Evolutionary conservation across 2,797 vertebrate genomes (phyloP).

Genomic region (Acipenser oxyrinchus): DNA sequence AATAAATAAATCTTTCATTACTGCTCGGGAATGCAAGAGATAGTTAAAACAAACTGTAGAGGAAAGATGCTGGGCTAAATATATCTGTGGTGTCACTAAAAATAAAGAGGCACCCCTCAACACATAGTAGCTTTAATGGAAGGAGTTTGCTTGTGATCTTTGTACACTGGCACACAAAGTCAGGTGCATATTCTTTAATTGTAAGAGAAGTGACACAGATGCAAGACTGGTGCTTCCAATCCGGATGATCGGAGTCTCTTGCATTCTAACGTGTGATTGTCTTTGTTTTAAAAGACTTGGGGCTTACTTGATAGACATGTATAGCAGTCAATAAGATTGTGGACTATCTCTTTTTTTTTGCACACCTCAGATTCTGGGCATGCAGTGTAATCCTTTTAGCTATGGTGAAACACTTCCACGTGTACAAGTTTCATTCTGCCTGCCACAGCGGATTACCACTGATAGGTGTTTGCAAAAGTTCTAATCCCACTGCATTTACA

Average conservation of each 20-base stretch:
- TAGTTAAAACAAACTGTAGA: neutral
- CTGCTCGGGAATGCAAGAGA: conserved; percentile 64
- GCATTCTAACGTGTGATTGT: too few species aligned
- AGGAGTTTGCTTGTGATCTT: too few species aligned
- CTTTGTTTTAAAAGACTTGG: too few species aligned
- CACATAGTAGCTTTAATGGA: too few species aligned
- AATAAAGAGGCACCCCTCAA: too few species aligned
- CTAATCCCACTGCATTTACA: neutral
- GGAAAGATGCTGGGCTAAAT: conserved; percentile 47
- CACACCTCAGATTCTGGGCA: conserved; percentile 30
- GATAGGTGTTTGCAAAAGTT: neutral
- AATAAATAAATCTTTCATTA: conserved; percentile 84
- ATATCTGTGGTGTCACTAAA: conserved; percentile 37
- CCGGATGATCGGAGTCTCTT: too few species aligned
- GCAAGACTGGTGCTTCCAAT: too few species aligned
- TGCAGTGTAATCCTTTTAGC: conserved; percentile 55
- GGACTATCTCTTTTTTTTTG: conserved; percentile 2
- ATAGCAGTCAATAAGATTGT: too few species aligned
- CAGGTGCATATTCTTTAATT: too few species aligned
- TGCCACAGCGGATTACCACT: neutral
- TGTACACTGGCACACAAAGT: too few species aligned
- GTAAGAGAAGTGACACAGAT: too few species aligned
- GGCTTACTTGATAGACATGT: too few species aligned
- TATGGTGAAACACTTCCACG: conserved; percentile 31
- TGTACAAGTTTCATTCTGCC: conserved; percentile 34